These are phyloP conservation scores for Falco berigora DNA, from an alignment of 2,797 vertebrate genomes.

Conservation along the genomic window DNA sequence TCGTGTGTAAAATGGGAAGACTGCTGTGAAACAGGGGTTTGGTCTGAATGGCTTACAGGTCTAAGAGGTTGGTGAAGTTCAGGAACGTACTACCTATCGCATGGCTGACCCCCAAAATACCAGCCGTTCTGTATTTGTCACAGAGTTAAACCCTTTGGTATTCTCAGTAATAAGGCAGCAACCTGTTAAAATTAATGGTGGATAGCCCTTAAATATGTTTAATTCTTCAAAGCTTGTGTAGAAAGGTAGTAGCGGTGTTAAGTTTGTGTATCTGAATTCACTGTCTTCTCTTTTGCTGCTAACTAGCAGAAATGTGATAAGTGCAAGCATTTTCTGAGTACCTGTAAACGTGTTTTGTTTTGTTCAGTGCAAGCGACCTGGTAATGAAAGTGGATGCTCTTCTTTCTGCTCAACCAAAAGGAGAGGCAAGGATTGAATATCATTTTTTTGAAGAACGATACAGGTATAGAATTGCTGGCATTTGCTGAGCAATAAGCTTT, in stretches of 20 bases:
- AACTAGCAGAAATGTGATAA: background rate
- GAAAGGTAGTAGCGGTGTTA: background rate
- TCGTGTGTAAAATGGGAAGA: background rate
- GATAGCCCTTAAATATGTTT: background rate
- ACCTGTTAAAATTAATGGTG: background rate
- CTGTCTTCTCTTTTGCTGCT: background rate
- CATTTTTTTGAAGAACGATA: constrained; percentile 86
- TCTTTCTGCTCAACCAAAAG: constrained; percentile 94
- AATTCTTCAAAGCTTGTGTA: background rate
- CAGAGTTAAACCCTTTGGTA: background rate
- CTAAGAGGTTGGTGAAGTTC: background rate
- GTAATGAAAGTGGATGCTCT: constrained; percentile 98
- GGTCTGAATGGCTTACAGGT: background rate
- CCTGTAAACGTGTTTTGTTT: background rate
- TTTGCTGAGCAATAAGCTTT: background rate
- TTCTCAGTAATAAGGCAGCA: background rate
- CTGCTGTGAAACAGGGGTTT: background rate
- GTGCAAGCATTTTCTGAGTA: background rate
- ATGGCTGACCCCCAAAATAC: background rate
- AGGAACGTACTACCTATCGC: background rate
- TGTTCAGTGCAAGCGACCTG: constrained; percentile 88
- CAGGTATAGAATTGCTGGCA: constrained; percentile 77
- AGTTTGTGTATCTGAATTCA: background rate
- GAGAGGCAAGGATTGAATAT: constrained; percentile 89
- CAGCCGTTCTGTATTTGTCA: background rate